These are phyloP conservation scores for Datnioides undecimradiatus DNA, from an alignment of 2,113 vertebrate genomes.

Conservation along the genomic window DNA sequence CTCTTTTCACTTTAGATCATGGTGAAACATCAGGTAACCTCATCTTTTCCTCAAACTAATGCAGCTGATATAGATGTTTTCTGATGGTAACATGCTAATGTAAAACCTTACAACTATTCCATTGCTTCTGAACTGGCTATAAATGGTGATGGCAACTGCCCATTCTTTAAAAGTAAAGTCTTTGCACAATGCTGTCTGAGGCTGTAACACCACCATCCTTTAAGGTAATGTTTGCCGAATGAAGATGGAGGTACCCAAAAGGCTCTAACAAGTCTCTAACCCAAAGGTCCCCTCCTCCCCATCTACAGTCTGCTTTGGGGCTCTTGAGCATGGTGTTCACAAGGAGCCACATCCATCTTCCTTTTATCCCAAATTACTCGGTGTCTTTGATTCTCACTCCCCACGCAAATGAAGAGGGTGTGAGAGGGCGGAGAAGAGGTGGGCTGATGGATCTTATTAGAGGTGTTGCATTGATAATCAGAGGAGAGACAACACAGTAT, in stretches of 20 bases:
- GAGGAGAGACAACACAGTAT: conserved; percentile 40
- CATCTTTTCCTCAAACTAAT: no score
- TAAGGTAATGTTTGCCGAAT: conserved; percentile 41
- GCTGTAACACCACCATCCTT: conserved; percentile 38
- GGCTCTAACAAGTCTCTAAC: conserved; percentile 31
- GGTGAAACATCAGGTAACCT: no score
- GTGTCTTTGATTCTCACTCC: conserved; percentile 63
- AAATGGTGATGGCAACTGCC: neutral
- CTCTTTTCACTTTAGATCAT: no score
- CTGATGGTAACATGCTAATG: neutral
- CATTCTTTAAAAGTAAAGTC: neutral
- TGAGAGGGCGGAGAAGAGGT: conserved; percentile 46
- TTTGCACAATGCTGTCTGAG: conserved; percentile 9
- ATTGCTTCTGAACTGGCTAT: neutral
- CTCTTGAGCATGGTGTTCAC: conserved; percentile 64
- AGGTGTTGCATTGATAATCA: conserved; percentile 80
- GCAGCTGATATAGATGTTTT: no score
- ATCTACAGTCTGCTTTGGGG: conserved; percentile 46
- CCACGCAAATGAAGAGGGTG: conserved; percentile 67
- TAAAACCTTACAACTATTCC: conserved; percentile 12
- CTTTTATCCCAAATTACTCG: conserved; percentile 75
- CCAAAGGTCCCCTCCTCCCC: conserved; percentile 58
- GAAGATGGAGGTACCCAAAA: conserved; percentile 48
- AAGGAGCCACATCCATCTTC: conserved; percentile 73
- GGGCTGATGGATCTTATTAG: conserved; percentile 72